These are phyloP conservation scores for Tadarida brasiliensis DNA, from an alignment of 2,797 vertebrate species.

Conservation along the genomic window DNA sequence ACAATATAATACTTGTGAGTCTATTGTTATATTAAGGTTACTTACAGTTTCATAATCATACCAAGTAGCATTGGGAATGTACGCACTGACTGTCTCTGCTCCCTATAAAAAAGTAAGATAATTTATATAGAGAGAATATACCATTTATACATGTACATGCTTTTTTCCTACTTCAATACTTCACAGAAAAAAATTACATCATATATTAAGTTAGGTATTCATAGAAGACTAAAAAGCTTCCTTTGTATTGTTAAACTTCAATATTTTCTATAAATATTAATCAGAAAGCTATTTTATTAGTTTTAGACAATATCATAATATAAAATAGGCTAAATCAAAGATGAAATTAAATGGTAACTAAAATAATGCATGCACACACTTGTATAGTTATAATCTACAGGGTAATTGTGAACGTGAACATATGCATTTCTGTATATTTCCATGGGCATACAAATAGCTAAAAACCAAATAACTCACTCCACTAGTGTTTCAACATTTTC, in stretches of 20 bases:
- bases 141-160: not conserved
- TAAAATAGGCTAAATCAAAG: not conserved
- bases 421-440: not conserved
- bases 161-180: not conserved
- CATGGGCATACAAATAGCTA: not conserved
- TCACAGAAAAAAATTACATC: not conserved
- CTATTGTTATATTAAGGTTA: not conserved
- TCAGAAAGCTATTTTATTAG: not conserved
- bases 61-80: constrained; percentile 95
- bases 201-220: not conserved
- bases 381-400: not conserved
- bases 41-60: constrained; percentile 97
- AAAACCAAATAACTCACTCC: not conserved
- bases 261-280: not conserved
- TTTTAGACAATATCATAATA: not conserved
- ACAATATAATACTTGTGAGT: not conserved
- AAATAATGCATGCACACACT: not conserved
- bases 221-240: not conserved
- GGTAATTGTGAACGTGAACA: not conserved
- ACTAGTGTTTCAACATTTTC: not conserved
- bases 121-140: not conserved
- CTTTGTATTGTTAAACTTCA: not conserved
- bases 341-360: not conserved
- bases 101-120: constrained; percentile 87
- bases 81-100: constrained; percentile 86